Evolutionary conservation across 2,113 vertebrate genomes (phyloP).

Genomic region (Tonatia bakeri): DNA sequence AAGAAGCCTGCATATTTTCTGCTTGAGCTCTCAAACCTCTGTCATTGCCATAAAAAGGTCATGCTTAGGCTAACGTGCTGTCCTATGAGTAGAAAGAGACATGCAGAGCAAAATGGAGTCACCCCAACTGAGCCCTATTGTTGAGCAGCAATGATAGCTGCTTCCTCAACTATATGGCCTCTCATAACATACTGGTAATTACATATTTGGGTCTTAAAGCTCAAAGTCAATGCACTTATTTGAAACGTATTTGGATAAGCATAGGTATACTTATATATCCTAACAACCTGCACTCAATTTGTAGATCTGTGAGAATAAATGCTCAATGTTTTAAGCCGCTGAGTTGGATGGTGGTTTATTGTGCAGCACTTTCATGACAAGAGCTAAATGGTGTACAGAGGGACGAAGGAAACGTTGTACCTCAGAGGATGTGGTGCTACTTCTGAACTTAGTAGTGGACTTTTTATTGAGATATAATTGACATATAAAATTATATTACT

Average conservation of each 20-base stretch:
- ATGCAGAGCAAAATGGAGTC: not conserved
- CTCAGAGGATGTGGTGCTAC: not conserved
- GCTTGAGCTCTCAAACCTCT: not conserved
- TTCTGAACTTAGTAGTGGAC: not conserved
- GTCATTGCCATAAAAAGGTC: not conserved
- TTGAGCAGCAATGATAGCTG: not conserved
- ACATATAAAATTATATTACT: not conserved
- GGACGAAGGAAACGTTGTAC: not conserved
- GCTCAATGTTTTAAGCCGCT: not conserved
- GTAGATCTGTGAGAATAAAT: not conserved
- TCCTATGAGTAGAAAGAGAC: not conserved
- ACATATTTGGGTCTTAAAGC: not conserved
- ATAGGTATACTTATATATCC: not conserved
- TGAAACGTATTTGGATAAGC: not conserved
- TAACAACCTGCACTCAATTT: not conserved
- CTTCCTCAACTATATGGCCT: not conserved
- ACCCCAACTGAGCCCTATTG: not conserved
- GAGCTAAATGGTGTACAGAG: not conserved
- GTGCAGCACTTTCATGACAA: not conserved
- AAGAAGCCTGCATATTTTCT: not conserved
- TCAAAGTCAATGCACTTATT: not conserved
- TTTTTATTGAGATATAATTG: not conserved
- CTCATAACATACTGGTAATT: not conserved
- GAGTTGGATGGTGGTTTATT: not conserved
- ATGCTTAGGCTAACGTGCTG: not conserved